Base-by-base conservation (phyloP, 23 tunicate species). In the Styela clava region DNA sequence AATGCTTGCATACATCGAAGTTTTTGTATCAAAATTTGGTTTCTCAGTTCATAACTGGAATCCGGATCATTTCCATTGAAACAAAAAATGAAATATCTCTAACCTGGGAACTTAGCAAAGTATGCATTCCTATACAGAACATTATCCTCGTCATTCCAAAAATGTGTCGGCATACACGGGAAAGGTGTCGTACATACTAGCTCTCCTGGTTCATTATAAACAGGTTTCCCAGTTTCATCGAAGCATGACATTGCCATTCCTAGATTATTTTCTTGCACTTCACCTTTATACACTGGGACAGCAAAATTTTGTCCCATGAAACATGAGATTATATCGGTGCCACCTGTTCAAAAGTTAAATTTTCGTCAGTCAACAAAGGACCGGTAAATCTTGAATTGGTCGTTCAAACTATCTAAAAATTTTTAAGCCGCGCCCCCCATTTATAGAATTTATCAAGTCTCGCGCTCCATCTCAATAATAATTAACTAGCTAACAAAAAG, bases 311-410 rank as follows among this genome's bases (percentile, higher is more conserved):
- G 88, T 0, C 97, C 87, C 74, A 85, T 82, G 74, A 92, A 92
- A 61, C 92, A 87, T 9, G 97, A 92, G 3, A 92, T 84, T 33
- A 92, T 92, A 71, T 92, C 97, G 9, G 97, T 92, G 1, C 97
- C 97, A 69, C 97, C 97, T 89, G 81, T 32, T 31, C 16, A 33
- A 74, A 19, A 25, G 22, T 61, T 23, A 61, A 23, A 23, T 61
- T 23, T 21, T 61, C n/a, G 22, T 61, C 0, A 61, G 22, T 22
- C 74, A 69, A 22, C 0, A 69, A 0, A 69, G 0, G n/a, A 22
- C 19, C 0, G 74, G 27, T n/a, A 23, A 27, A 20, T 24, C 26
- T 0, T 24, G 1, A 27, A 21, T 69, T 69, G 1, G 20, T 22
- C 30, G n/a, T n/a, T n/a, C n/a, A n/a, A n/a, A n/a, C n/a, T n/a